Conservation (phyloP, 2,888 invertebrate genomes). For the Drosophila limbata region DNA sequence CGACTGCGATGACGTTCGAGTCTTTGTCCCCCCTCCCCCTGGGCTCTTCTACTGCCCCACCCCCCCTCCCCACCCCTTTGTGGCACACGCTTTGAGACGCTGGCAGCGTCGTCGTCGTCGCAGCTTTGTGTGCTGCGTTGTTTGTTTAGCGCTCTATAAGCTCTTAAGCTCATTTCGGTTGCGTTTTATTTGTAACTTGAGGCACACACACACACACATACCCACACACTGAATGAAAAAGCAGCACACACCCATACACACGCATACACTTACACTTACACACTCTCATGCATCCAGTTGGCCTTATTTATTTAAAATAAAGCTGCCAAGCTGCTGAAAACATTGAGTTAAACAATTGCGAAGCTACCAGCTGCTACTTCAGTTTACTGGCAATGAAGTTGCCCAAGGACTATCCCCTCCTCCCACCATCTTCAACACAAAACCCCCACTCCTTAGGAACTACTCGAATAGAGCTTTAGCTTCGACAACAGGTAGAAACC, state of each 20-base stretch:
- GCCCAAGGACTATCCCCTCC: slow-evolving; percentile 17
- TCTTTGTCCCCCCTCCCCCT: slow-evolving; percentile 1
- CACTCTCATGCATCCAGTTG: slow-evolving; percentile 32
- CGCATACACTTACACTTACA: slow-evolving; percentile 2
- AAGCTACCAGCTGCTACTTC: slow-evolving; percentile 27
- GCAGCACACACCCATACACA: slow-evolving; percentile 12
- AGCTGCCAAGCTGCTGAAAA: slow-evolving; percentile 69
- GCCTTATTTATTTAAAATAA: slow-evolving; percentile 76
- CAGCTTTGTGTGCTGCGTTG: slow-evolving; percentile 75
- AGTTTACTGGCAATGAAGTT: slow-evolving; percentile 29
- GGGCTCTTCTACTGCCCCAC: background rate
- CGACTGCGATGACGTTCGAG: slow-evolving; percentile 47
- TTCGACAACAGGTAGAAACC: slow-evolving; percentile 17
- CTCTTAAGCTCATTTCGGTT: slow-evolving; percentile 79
- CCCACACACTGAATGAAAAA: slow-evolving; percentile 5
- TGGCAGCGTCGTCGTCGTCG: slow-evolving; percentile 58
- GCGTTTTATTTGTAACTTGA: slow-evolving; percentile 80
- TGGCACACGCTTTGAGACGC: background rate
- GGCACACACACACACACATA: slow-evolving; percentile 50
- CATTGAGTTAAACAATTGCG: slow-evolving; percentile 75
- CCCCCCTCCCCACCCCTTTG: background rate
- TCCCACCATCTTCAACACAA: background rate
- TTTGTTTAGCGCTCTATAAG: slow-evolving; percentile 80
- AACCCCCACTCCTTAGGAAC: background rate
- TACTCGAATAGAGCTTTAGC: slow-evolving; percentile 16